phyloP scores from a whole-genome alignment of 2,888 invertebrate genomes.

The Caprella mutica region DNA sequence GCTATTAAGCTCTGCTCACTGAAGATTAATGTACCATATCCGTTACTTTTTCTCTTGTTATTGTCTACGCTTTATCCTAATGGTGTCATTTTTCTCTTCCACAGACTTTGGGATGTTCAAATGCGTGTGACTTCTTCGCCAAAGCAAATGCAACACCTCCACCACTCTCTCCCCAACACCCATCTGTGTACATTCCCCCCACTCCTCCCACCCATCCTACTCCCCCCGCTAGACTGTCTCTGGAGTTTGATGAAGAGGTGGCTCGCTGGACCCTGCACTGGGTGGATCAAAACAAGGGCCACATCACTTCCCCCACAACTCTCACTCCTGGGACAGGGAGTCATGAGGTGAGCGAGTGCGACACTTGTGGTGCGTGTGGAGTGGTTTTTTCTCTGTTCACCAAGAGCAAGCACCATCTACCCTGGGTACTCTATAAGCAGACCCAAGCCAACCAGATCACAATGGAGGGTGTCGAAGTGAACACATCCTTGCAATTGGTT shows the following conservation, averaged over 20 bases:
- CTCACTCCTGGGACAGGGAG: not conserved
- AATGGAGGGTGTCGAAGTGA: slow-evolving; percentile 24
- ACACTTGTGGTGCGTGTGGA: slow-evolving; percentile 7
- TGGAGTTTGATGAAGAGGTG: not conserved
- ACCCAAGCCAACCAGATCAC: slow-evolving; percentile 27
- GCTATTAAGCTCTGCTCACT: no score
- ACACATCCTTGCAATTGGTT: slow-evolving; percentile 29
- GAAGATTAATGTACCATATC: no score
- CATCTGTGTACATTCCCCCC: slow-evolving; percentile 2
- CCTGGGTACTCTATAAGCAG: slow-evolving; percentile 23
- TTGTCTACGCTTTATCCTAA: no score
- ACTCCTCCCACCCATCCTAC: slow-evolving; percentile 1
- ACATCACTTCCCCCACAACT: not conserved
- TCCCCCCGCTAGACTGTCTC: slow-evolving; percentile 5
- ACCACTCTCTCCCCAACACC: not conserved
- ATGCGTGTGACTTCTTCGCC: slow-evolving; percentile 27
- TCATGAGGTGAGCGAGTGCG: slow-evolving; percentile 1
- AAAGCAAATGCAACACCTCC: slow-evolving; percentile 10
- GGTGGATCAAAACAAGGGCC: not conserved
- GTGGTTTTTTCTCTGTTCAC: slow-evolving; percentile 30
- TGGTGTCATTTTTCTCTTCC: no score
- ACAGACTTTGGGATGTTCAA: slow-evolving; percentile 27
- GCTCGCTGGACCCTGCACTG: slow-evolving; percentile 1
- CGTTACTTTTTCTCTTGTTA: no score
- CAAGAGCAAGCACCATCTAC: slow-evolving; percentile 9